Base-by-base conservation (phyloP, 2,888 invertebrate genomes). In the Teleiodes luculella region DNA sequence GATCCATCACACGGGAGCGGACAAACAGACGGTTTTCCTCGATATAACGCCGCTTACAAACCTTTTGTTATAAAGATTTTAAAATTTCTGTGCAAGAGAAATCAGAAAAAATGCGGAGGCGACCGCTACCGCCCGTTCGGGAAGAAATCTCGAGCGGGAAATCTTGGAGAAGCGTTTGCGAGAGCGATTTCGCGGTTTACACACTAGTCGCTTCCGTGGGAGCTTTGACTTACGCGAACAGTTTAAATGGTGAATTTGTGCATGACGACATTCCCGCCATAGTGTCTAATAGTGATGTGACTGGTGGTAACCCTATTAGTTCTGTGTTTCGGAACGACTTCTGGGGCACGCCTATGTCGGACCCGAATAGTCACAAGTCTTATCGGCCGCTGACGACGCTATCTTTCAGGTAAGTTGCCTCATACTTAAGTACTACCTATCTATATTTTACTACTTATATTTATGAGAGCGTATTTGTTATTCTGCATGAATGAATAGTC, bases 281-380 rank as follows among this genome's bases (percentile, higher is more conserved):
- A 65, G 93, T 94, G 71, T 91, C 93, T 60, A 97, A 96, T 80
- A 92, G 92, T 70, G 96, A 97, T 80, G 96, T 96, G 60, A 91
- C 92, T 48, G 95, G 94, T 0, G 87, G 90, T 52, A 93, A 91
- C 59, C 83, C 92, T 30, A 78, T 94, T 66, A 72, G 86, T 59
- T 91, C 91, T 67, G 89, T 95, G 66, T 93, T 95, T 72, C 86
- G 89, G 67, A 94, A 96, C 78, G 97, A 97, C 83, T 97, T 96
- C 79, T 97, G 96, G 97, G 96, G 96, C n/a, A 95, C 94, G 53
- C 93, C 95, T 31, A 95, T 97, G 95, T 91, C 92, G n/a, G 94
- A 95, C 72, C 86, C 92, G 52, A 91, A 91, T 72, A 96, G 96
- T 68, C 97, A 96, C 86, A 96, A 96, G 89, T 96, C 96, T 52